Evolutionary conservation across 2,113 vertebrate species (phyloP), one percentile per base, ranked within the genome.

Genomic region (Tricholaema leucomelas): DNA sequence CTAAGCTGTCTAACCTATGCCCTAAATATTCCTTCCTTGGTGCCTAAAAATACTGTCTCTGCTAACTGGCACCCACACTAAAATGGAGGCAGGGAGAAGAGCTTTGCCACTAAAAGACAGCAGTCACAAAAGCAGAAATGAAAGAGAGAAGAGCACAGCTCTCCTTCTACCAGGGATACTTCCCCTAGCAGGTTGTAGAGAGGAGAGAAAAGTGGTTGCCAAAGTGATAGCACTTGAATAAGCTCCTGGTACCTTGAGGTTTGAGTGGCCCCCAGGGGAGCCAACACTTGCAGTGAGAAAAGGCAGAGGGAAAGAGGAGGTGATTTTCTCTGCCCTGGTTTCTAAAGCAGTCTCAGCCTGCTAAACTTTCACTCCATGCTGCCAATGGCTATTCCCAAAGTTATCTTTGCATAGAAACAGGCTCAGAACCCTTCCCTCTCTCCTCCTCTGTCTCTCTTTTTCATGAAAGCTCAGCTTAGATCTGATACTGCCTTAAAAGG

Each of bases 401-500:
- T 92, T 95, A 96, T 94, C 92, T 94, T 88, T 85, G 33, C 71
- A 64, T 52, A 79, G 84, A 87, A 81, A 50, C 88, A 76, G 81
- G 42, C 63, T 85, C 88, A 54, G 77, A 92, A 79, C 69, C 66
- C 9, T 86, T 88, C 83, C 90, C 59, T 69, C 36, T 74, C 64
- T 64, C 72, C 65, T 92, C 92, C 71, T 88, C 88, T 69, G 69
- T 63, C 60, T 90, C 71, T 28, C 52, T 79, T 70, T 81, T 86
- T 94, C 86, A 82, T 66, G 71, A 81, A 90, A 95, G 92, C 63
- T 85, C 75, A 12, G 81, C 92, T 93, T 88, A 90, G 93, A 96
- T 96, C 94, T 94, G 92, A 94, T 96, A 95, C 52, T 83, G 16
- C 73, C 91, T 89, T 95, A 91, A 96, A 96, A 94, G 94, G 74